Evolutionary conservation across 2,113 vertebrate genomes (phyloP).

Genomic region (Erythrolamprus reginae): DNA sequence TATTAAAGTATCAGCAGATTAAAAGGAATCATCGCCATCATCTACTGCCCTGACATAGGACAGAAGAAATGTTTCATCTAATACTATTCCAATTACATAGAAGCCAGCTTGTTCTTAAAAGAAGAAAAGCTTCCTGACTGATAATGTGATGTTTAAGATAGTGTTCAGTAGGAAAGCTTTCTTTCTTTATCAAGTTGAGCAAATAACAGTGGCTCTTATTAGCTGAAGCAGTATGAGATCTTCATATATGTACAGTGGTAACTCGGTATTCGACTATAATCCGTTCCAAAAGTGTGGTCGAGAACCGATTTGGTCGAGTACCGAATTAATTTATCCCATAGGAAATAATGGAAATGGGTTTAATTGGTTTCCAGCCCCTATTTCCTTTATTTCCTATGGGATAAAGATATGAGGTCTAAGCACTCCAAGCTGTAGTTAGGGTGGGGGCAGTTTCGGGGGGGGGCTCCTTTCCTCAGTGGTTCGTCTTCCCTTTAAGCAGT

Average conservation of each 20-base stretch:
- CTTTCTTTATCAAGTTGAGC: conserved; percentile 11
- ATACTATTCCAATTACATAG: not conserved
- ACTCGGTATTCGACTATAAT: no score
- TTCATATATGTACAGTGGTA: not conserved
- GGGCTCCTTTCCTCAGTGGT: no score
- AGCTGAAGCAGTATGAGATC: not conserved
- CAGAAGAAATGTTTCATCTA: conserved; percentile 16
- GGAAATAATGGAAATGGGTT: no score
- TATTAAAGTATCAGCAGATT: conserved; percentile 17
- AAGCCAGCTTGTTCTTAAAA: conserved; percentile 12
- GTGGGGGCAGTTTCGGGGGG: no score
- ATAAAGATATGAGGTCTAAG: no score
- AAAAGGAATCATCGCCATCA: not conserved
- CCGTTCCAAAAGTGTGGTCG: no score
- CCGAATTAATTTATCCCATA: no score
- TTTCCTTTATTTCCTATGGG: no score
- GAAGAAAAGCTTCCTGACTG: not conserved
- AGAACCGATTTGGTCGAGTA: no score
- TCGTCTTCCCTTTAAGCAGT: no score
- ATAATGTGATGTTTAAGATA: not conserved
- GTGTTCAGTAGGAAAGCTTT: not conserved
- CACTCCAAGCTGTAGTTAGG: no score
- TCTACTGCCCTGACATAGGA: not conserved
- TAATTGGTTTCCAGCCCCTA: no score
- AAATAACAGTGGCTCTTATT: not conserved